Conservation (phyloP, 2,797 vertebrate species). For the Sarcoramphus papa region DNA sequence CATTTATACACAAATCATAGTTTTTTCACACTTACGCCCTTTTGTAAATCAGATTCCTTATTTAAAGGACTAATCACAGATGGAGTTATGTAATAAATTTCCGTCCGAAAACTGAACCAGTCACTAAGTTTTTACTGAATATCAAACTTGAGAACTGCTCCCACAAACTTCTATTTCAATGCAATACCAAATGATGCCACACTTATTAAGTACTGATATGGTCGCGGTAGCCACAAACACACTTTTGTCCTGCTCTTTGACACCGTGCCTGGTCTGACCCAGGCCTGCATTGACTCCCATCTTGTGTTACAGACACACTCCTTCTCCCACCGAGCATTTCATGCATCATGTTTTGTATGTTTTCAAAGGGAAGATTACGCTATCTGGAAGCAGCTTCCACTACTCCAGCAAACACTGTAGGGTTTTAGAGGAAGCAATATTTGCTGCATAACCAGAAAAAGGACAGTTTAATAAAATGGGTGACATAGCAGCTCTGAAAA, state of each 20-base stretch:
- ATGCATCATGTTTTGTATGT: background rate
- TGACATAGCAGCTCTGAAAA: background rate
- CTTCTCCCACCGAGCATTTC: background rate
- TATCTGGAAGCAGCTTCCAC: background rate
- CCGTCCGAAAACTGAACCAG: background rate
- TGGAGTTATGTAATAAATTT: background rate
- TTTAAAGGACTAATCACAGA: background rate
- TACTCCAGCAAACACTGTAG: background rate
- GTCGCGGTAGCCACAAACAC: background rate
- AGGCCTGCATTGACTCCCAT: background rate
- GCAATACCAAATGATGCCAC: background rate
- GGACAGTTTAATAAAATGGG: background rate
- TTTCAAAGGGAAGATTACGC: background rate
- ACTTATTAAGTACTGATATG: background rate
- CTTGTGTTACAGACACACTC: background rate
- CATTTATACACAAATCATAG: background rate
- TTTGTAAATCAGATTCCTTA: background rate
- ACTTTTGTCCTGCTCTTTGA: background rate
- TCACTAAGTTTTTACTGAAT: background rate
- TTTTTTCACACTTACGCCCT: background rate
- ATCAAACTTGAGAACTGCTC: background rate
- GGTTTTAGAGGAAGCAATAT: background rate
- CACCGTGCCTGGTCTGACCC: background rate
- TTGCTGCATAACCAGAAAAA: background rate
- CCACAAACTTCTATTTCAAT: background rate